Percentiles rank a stretch among this genome's conserved stretches.
Conservation (phyloP, 2,888 invertebrate genomes). For the Griposia aprilina region DNA sequence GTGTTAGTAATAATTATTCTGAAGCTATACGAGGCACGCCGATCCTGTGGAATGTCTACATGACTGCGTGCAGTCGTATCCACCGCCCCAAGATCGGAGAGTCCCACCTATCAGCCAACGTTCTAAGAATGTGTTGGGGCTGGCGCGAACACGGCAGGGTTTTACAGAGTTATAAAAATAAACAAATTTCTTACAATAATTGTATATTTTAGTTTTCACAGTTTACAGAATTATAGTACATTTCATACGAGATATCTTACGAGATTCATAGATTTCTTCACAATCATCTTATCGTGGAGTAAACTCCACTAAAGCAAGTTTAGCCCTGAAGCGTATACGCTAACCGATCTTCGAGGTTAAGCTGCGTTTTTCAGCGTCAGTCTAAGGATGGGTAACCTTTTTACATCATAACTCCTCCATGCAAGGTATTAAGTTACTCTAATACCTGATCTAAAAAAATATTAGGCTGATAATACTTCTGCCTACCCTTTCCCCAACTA, state of each 20-base stretch:
- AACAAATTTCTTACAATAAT: conserved; percentile 1
- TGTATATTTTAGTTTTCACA: conserved; percentile 19
- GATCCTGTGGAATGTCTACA: no score
- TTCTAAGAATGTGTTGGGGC: no score
- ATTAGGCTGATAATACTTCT: background rate
- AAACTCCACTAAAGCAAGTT: background rate
- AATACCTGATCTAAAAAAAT: background rate
- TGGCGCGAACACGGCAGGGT: no score
- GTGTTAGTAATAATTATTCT: no score
- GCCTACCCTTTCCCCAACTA: background rate
- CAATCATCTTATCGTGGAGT: background rate
- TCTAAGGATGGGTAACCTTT: background rate
- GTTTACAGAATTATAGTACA: conserved; percentile 5
- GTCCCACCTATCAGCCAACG: no score
- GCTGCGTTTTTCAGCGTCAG: background rate
- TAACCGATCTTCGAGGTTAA: background rate
- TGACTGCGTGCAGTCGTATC: no score
- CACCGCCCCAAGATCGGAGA: no score
- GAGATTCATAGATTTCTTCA: background rate
- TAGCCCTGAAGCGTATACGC: background rate
- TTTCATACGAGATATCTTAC: background rate
- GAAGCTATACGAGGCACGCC: no score
- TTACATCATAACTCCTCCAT: background rate
- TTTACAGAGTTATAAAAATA: background rate
- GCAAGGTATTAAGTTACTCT: background rate